Base-by-base conservation (phyloP, 2,113 vertebrate species). In the Myocastor coypus region DNA sequence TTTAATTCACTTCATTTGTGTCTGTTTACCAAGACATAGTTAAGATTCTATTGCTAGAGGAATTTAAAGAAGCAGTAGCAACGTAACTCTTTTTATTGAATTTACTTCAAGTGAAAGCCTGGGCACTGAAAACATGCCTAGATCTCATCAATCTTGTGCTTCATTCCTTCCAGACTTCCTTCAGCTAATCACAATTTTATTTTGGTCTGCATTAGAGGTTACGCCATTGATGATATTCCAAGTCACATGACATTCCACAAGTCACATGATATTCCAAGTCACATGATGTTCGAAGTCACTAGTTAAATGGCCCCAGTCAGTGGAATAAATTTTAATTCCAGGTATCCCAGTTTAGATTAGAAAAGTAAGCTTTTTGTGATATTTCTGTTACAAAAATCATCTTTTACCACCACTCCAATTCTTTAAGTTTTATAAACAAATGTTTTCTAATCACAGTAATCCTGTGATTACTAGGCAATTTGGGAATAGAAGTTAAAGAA, bases 281-380 rank as follows among this genome's bases (percentile, higher is more conserved):
- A 87, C 24, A 46, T 46, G 42, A 83, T 83, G 87, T n/a, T n/a
- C n/a, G n/a, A n/a, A n/a, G n/a, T n/a, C n/a, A 63, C 50, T 95
- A 91, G 30, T 78, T 90, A 87, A 91, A 93, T 1, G 17, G 55
- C 9, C 61, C 42, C 69, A 63, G 10, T 12, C 46, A 64, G 32
- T 83, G 22, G 30, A 83, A 91, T 80, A 93, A 69, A 91, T 50
- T 91, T 87, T 80, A 91, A 84, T 87, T 93, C 42, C 42, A 91
- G 3, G 32, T 87, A 8, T 11, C 5, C 40, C 42, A 90, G 22
- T 5, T 26, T 86, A 86, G 77, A 87, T 69, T 86, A 86, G 30
- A 68, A 89, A 89, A 3, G 4, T 5, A 87, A 12, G 1, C 26
- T n/a, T 64, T 69, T 83, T 83, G 16, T 30, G 20, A 5, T 55